These are phyloP conservation scores for Phrynocephalus guinanensis DNA, from an alignment of 2,797 vertebrate genomes.

Conservation along the genomic window DNA sequence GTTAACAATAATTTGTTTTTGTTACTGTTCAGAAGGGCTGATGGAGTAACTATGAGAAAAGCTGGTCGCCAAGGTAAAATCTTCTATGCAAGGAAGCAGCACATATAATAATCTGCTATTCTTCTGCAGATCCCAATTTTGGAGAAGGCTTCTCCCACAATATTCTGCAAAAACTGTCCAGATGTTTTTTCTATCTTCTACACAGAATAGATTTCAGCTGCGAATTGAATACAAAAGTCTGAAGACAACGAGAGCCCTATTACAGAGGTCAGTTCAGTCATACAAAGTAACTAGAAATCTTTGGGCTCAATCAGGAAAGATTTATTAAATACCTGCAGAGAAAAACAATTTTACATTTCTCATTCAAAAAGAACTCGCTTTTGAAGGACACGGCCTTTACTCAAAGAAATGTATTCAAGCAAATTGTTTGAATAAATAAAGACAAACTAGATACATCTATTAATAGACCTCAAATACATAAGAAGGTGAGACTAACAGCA, in stretches of 20 bases:
- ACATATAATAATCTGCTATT: neutral
- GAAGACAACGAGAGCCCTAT: neutral
- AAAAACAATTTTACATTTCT: neutral
- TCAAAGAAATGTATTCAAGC: neutral
- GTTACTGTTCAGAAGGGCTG: neutral
- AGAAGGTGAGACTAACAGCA: neutral
- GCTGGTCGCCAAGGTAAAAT: neutral
- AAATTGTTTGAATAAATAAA: no score
- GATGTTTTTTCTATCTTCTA: conserved; percentile 20
- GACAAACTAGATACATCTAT: neutral
- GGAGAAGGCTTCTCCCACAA: conserved; percentile 20
- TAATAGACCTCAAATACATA: neutral
- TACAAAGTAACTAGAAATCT: neutral
- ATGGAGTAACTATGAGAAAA: neutral
- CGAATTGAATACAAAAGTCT: neutral
- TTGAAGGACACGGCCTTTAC: neutral
- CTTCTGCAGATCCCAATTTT: conserved; percentile 24
- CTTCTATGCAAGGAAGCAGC: neutral
- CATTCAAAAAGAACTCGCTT: neutral
- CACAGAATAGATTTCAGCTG: neutral
- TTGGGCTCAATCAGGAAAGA: neutral
- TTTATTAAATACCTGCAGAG: neutral
- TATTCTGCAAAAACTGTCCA: conserved; percentile 42
- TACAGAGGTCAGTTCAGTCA: neutral
- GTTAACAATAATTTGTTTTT: neutral